Percentiles rank a stretch among this genome's conserved stretches.
Conservation (phyloP, 92 coral and sea anemone species). For the Parazoanthus darwini region DNA sequence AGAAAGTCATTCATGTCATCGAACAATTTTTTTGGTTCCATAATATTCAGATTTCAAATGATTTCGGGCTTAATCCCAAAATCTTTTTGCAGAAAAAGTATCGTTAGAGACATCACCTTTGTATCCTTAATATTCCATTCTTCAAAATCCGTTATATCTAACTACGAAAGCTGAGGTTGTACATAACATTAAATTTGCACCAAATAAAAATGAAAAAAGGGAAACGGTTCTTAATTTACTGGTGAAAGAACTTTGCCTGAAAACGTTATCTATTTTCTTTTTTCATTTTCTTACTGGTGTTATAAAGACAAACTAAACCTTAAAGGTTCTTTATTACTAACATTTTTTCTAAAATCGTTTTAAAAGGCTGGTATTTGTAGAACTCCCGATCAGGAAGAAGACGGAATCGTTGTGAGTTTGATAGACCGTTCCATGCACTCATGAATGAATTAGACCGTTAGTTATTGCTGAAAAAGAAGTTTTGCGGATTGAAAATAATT, state of each 20-base stretch:
- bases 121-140: not conserved
- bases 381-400: conserved; percentile 1
- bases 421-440: not conserved
- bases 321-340: not conserved
- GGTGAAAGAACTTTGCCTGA: not conserved
- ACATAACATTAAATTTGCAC: no score
- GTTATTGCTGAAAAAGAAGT: not conserved
- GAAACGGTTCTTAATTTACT: not conserved
- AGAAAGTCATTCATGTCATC: not conserved
- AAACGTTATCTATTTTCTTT: no score
- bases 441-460: not conserved
- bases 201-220: not conserved
- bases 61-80: not conserved
- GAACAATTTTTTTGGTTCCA: not conserved
- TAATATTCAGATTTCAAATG: not conserved
- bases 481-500: not conserved
- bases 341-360: not conserved
- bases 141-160: not conserved
- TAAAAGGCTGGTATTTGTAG: conserved; percentile 12
- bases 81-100: not conserved
- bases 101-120: not conserved
- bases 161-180: not conserved
- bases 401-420: conserved; percentile 24
- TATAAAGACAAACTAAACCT: no score
- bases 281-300: no score